phyloP scores from a whole-genome alignment of 1,140 invertebrate genomes.

The Leptinotarsa lineolata region DNA sequence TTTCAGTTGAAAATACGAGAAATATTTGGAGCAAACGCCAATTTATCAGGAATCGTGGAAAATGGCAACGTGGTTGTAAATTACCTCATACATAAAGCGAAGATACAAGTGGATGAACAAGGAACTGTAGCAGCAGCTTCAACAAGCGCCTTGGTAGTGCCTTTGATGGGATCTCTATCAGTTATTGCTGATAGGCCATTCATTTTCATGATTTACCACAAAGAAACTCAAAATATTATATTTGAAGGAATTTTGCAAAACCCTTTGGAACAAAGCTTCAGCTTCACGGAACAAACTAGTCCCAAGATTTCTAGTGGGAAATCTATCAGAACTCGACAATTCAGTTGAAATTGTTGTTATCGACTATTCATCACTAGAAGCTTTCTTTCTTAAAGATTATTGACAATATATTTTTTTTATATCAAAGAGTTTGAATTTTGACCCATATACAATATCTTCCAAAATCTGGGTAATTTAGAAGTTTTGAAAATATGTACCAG shows the following conservation, averaged over 20 bases:
- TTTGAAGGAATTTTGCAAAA: conserved; percentile 70
- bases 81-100: conserved; percentile 70
- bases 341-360: conserved; percentile 5
- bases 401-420: background rate
- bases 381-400: background rate
- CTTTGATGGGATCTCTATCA: conserved; percentile 61
- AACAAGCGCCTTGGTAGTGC: conserved; percentile 64
- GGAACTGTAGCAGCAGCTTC: conserved; percentile 73
- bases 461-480: no score
- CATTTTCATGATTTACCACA: conserved; percentile 71
- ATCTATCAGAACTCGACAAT: conserved; percentile 1
- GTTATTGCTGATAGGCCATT: conserved; percentile 72
- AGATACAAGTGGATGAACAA: conserved; percentile 72
- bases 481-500: no score
- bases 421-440: no score
- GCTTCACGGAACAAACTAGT: background rate
- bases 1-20: conserved; percentile 66
- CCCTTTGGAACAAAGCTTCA: conserved; percentile 48
- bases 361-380: background rate
- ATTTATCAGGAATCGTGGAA: conserved; percentile 65
- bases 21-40: conserved; percentile 64
- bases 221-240: conserved; percentile 61
- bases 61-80: conserved; percentile 59
- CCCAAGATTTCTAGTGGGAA: background rate
- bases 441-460: no score